phyloP scores from a whole-genome alignment of 2,113 vertebrate species.

The Pandion haliaetus region DNA sequence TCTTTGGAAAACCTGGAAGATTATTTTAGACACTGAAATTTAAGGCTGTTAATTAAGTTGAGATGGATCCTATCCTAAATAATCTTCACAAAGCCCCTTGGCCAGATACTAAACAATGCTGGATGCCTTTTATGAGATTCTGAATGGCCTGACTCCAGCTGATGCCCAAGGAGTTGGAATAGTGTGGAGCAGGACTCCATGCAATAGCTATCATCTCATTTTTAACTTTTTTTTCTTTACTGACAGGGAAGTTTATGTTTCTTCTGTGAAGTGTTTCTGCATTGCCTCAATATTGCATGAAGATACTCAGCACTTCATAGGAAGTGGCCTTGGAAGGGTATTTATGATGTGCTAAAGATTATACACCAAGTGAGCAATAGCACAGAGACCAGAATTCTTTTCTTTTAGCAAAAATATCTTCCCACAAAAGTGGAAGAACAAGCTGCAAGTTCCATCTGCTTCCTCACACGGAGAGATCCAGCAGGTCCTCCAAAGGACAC shows the following conservation, averaged over 20 bases:
- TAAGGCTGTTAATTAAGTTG: neutral
- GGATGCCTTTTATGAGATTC: neutral
- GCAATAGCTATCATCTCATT: neutral
- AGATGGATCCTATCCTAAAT: neutral
- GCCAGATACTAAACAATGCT: neutral
- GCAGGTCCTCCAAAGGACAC: neutral
- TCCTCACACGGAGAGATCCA: neutral
- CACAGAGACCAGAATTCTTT: neutral
- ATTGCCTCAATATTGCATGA: neutral
- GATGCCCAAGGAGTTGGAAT: neutral
- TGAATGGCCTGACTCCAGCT: neutral
- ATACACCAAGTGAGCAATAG: constrained; percentile 29
- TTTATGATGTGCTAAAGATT: neutral
- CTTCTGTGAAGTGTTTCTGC: neutral
- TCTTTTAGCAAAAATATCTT: constrained; percentile 22
- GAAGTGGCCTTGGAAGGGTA: neutral
- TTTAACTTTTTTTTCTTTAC: neutral
- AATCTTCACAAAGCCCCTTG: neutral
- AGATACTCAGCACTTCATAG: neutral
- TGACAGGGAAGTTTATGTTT: neutral
- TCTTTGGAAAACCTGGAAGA: neutral
- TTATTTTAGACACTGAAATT: neutral
- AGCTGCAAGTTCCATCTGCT: constrained; percentile 25
- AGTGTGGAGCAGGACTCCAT: neutral
- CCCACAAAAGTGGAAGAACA: neutral